phyloP scores from a whole-genome alignment of 1,140 invertebrate genomes.

The Drosophila kanapiae region DNA sequence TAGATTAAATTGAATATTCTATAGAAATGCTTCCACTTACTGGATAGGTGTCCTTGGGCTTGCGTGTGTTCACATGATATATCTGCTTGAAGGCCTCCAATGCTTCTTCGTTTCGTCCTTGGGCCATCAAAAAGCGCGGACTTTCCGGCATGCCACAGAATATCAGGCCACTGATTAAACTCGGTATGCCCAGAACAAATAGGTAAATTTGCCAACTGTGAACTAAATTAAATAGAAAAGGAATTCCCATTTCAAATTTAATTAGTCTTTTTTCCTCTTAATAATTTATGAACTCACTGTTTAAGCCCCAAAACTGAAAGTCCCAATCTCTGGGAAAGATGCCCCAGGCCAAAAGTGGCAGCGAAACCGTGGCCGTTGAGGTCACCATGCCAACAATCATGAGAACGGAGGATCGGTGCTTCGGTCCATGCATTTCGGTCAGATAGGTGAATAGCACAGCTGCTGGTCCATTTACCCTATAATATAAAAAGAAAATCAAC shows the following conservation, averaged over 20 bases:
- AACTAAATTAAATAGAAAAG: constrained; percentile 53
- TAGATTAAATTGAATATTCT: not conserved
- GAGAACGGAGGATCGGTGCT: constrained; percentile 88
- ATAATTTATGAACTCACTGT: constrained; percentile 86
- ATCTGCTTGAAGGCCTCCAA: constrained; percentile 66
- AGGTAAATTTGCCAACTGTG: constrained; percentile 92
- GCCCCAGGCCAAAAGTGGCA: constrained; percentile 87
- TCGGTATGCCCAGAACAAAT: constrained; percentile 88
- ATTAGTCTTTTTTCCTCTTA: too few species aligned
- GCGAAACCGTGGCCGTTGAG: constrained; percentile 86
- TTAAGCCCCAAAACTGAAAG: constrained; percentile 86
- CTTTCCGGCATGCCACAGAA: constrained; percentile 91
- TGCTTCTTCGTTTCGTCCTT: constrained; percentile 90
- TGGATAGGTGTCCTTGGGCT: constrained; percentile 88
- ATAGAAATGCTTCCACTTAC: constrained; percentile 83
- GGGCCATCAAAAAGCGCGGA: constrained; percentile 92
- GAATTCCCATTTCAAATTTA: too few species aligned
- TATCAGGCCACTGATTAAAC: constrained; percentile 87
- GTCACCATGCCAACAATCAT: constrained; percentile 88
- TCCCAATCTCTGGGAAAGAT: constrained; percentile 85
- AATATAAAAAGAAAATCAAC: constrained; percentile 39
- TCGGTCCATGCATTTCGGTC: constrained; percentile 89
- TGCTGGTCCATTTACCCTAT: constrained; percentile 90
- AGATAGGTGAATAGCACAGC: constrained; percentile 90
- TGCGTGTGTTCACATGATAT: constrained; percentile 87